These are phyloP conservation scores for Urocynchramus pylzowi DNA, from an alignment of 2,113 vertebrate genomes.

Conservation along the genomic window DNA sequence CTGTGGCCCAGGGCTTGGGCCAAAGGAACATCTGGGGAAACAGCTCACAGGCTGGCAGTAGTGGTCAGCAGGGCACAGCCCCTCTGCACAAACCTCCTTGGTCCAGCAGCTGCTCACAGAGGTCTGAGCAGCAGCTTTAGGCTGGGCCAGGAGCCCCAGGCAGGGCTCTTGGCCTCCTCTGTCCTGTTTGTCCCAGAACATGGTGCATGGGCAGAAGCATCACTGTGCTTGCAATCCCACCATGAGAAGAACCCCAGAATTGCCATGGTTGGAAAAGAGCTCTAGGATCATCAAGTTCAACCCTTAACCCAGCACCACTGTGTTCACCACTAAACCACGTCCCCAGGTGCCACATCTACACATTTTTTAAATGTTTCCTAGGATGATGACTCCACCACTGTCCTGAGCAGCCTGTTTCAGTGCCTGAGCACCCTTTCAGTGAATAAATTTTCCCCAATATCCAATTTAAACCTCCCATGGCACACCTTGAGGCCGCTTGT, in stretches of 20 bases:
- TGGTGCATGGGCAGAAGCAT: neutral
- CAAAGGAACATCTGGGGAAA: neutral
- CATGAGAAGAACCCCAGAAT: neutral
- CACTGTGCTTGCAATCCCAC: neutral
- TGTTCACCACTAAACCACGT: neutral
- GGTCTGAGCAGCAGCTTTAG: neutral
- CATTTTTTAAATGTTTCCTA: neutral
- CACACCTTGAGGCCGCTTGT: neutral
- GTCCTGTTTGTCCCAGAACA: neutral
- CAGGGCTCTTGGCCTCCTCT: neutral
- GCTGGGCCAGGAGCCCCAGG: neutral
- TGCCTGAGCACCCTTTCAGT: neutral
- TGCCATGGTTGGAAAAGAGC: neutral
- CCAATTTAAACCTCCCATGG: neutral
- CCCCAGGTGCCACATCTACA: neutral
- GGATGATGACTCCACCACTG: neutral
- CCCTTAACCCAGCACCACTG: accelerated
- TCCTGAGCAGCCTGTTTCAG: neutral
- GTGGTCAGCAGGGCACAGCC: neutral
- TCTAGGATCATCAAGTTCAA: neutral
- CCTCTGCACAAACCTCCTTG: neutral
- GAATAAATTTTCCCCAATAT: neutral
- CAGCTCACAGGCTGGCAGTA: neutral
- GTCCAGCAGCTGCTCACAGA: neutral
- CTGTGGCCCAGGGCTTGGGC: neutral